Evolutionary conservation across 2,888 invertebrate species (phyloP).

Genomic region (Pedicia rivosa): DNA sequence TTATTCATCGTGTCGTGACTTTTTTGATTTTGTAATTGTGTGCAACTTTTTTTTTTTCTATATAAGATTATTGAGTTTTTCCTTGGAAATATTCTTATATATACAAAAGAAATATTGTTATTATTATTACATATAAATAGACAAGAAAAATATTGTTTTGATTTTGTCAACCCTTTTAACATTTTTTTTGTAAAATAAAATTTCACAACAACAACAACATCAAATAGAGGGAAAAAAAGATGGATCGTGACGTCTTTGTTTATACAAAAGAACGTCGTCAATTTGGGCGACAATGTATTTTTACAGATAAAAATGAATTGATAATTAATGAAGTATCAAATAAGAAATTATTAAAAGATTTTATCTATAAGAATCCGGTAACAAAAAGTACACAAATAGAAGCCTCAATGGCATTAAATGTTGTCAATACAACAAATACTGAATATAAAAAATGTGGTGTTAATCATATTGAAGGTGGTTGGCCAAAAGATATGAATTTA

Average conservation of each 20-base stretch:
- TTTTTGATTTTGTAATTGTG: too few species aligned
- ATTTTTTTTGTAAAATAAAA: not conserved
- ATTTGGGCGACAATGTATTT: constrained; percentile 54
- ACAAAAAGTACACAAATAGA: constrained; percentile 46
- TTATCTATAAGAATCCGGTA: constrained; percentile 44
- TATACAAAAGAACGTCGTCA: constrained; percentile 53
- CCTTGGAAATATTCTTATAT: too few species aligned
- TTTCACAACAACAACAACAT: too few species aligned
- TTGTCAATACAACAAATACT: constrained; percentile 28
- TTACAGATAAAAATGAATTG: constrained; percentile 50
- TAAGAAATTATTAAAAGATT: constrained; percentile 36
- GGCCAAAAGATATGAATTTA: constrained; percentile 88
- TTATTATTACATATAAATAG: too few species aligned
- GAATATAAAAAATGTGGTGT: constrained; percentile 47
- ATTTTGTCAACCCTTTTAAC: too few species aligned
- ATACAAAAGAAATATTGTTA: too few species aligned
- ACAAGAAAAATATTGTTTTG: too few species aligned
- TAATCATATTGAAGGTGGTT: constrained; percentile 88
- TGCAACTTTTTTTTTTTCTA: too few species aligned
- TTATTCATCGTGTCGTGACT: too few species aligned
- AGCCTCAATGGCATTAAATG: constrained; percentile 29
- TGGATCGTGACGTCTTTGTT: constrained; percentile 21
- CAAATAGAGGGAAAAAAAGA: too few species aligned
- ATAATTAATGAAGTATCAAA: constrained; percentile 46
- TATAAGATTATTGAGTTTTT: too few species aligned